Conservation (phyloP, 1,140 invertebrate species). For the Ostrea edulis region DNA sequence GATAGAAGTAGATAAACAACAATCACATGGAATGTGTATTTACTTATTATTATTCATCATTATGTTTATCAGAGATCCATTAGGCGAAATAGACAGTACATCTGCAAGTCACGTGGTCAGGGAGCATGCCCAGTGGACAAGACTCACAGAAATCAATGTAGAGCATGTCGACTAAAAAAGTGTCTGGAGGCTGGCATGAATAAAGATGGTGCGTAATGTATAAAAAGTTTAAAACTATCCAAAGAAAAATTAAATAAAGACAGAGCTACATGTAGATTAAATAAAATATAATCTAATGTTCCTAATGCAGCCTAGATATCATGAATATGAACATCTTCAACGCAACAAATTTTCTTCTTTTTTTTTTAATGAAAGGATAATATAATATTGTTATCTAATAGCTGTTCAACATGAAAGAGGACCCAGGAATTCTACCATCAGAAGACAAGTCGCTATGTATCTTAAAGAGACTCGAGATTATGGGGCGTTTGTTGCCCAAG, state of each 20-base stretch:
- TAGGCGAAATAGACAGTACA: constrained; percentile 94
- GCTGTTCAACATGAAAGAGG: constrained; percentile 99
- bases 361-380: background rate
- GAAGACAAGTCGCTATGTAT: constrained; percentile 90
- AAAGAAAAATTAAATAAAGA: too few relatives aligned
- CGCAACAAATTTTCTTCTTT: background rate
- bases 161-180: constrained; percentile 96
- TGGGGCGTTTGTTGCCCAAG: constrained; percentile 57
- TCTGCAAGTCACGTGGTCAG: constrained; percentile 94
- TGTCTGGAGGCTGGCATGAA: constrained; percentile 99
- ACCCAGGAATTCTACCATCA: constrained; percentile 94
- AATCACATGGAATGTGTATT: too few relatives aligned
- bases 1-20: background rate
- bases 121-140: constrained; percentile 95
- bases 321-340: too few relatives aligned
- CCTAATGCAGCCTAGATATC: too few relatives aligned
- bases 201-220: constrained; percentile 94
- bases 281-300: too few relatives aligned
- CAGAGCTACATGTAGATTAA: too few relatives aligned
- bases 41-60: constrained; percentile 17
- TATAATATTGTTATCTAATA: constrained; percentile 79
- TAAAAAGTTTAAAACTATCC: background rate
- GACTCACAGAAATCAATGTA: constrained; percentile 94
- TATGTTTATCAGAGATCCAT: constrained; percentile 96
- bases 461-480: constrained; percentile 80